phyloP scores from a whole-genome alignment of 2,888 invertebrate species.

The Tachystola acroxantha region DNA sequence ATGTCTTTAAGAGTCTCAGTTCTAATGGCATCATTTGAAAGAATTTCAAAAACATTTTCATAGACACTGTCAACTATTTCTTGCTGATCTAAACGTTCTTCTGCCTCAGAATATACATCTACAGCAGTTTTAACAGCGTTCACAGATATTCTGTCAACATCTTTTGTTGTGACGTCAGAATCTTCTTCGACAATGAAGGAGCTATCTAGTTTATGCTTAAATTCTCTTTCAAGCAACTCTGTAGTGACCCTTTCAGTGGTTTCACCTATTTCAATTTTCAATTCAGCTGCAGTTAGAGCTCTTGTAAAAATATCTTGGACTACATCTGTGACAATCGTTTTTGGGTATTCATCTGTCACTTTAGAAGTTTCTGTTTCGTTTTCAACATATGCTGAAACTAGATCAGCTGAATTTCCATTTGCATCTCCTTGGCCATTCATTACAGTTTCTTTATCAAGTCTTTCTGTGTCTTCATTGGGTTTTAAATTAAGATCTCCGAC shows the following conservation, averaged over 20 bases:
- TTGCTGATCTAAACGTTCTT: constrained; percentile 2
- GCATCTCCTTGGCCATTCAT: too few species aligned
- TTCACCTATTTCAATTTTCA: constrained; percentile 19
- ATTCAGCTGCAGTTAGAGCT: constrained; percentile 15
- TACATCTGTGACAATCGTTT: constrained; percentile 4
- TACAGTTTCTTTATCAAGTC: too few species aligned
- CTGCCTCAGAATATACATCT: constrained; percentile 17
- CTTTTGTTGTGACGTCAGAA: constrained; percentile 14
- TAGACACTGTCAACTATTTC: constrained; percentile 15
- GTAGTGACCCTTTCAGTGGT: constrained; percentile 7
- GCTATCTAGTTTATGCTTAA: constrained; percentile 4
- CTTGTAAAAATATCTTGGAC: constrained; percentile 13
- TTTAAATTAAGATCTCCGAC: too few species aligned
- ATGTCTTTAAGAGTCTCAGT: constrained; percentile 12
- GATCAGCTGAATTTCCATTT: too few species aligned
- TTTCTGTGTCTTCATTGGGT: too few species aligned
- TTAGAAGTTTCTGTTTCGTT: background rate
- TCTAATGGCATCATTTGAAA: constrained; percentile 7
- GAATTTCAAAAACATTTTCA: constrained; percentile 16
- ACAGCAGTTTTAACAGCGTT: constrained; percentile 21
- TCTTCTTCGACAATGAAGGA: constrained; percentile 15
- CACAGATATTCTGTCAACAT: constrained; percentile 7
- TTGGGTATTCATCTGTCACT: background rate
- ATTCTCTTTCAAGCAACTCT: constrained; percentile 12
- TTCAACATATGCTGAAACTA: too few species aligned